Evolutionary conservation across 2,888 invertebrate genomes (phyloP).

Genomic region (Amaurobius ferox): DNA sequence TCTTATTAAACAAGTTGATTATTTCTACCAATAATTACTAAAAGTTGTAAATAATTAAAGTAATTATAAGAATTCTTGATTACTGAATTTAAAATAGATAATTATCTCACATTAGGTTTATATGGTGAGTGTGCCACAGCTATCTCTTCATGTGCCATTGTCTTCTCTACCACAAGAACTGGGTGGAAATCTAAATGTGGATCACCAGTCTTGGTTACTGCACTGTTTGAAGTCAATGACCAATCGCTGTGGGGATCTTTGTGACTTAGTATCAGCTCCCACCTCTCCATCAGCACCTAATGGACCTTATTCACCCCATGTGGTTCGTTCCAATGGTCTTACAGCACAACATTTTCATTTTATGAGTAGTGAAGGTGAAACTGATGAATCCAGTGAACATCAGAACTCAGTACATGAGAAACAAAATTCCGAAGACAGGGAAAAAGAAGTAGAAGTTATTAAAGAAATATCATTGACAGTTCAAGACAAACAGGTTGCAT

Average conservation of each 20-base stretch:
- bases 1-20: no score
- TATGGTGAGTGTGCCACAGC: constrained; percentile 90
- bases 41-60: no score
- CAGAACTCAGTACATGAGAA: constrained; percentile 74
- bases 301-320: constrained; percentile 36
- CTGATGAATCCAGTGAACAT: constrained; percentile 75
- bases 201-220: constrained; percentile 93
- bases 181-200: constrained; percentile 89
- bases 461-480: constrained; percentile 62
- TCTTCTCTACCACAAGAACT: constrained; percentile 91
- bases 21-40: no score
- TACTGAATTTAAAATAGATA: neutral
- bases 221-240: constrained; percentile 81
- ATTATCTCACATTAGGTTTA: constrained; percentile 82
- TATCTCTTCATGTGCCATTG: constrained; percentile 91
- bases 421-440: constrained; percentile 73
- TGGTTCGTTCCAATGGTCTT: constrained; percentile 23
- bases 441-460: constrained; percentile 74
- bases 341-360: constrained; percentile 31
- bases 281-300: constrained; percentile 37
- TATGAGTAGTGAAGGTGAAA: constrained; percentile 61
- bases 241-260: constrained; percentile 73
- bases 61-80: no score
- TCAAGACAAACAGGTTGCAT: constrained; percentile 30
- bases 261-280: constrained; percentile 69